Evolutionary conservation across 2,888 invertebrate species (phyloP).

Genomic region (Thymelicus lineola): DNA sequence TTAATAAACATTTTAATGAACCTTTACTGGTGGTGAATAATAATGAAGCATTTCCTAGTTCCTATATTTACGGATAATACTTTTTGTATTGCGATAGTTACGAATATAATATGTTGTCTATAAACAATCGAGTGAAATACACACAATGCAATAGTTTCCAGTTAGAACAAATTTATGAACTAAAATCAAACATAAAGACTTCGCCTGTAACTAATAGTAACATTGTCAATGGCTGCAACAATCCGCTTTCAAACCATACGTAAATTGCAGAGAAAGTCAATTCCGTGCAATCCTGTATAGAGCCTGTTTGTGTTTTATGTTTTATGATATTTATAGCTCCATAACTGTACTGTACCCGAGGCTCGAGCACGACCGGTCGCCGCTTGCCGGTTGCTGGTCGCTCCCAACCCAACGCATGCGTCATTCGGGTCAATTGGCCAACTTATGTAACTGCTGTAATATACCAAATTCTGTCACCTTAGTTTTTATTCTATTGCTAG

Average conservation of each 20-base stretch:
- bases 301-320: constrained; percentile 21
- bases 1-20: constrained; percentile 28
- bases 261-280: constrained; percentile 2
- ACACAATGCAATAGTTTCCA: no score
- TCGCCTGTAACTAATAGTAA: not conserved
- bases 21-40: no score
- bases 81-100: not conserved
- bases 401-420: constrained; percentile 30
- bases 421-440: constrained; percentile 43
- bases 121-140: no score
- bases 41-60: no score
- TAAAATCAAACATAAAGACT: not conserved
- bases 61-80: no score
- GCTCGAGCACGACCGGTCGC: not conserved
- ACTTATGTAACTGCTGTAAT: constrained; percentile 19
- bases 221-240: not conserved
- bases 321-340: constrained; percentile 11
- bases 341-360: constrained; percentile 12
- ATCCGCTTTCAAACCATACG: not conserved
- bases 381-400: not conserved
- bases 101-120: no score
- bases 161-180: not conserved
- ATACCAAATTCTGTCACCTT: not conserved
- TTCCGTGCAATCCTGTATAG: constrained; percentile 6
- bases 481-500: not conserved